Percentiles rank a stretch among this genome's conserved stretches.
phyloP scores from a whole-genome alignment of 2,113 vertebrate genomes.

The Chaetura pelagica region DNA sequence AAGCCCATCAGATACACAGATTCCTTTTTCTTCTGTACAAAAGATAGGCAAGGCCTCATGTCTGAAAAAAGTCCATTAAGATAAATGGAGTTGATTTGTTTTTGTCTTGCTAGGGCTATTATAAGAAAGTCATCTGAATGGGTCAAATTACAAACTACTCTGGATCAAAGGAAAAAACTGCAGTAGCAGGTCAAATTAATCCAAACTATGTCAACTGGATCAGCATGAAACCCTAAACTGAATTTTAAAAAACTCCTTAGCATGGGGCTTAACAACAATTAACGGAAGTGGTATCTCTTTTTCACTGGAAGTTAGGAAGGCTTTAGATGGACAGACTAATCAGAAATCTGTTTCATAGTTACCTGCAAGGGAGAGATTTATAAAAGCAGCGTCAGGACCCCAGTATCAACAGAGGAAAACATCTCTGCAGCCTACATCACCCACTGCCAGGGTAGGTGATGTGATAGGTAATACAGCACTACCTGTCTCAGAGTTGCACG shows the following conservation, averaged over 20 bases:
- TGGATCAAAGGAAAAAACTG: constrained; percentile 74
- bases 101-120: constrained; percentile 76
- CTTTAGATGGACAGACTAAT: not conserved
- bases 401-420: not conserved
- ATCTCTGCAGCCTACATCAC: not conserved
- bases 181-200: constrained; percentile 67
- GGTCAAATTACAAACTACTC: constrained; percentile 74
- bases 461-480: not conserved
- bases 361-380: not conserved
- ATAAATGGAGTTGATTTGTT: constrained; percentile 78
- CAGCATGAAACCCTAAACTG: constrained; percentile 74
- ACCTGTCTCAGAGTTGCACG: not conserved
- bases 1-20: constrained; percentile 78
- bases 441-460: not conserved
- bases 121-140: constrained; percentile 73
- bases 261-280: constrained; percentile 44
- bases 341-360: not conserved
- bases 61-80: constrained; percentile 72
- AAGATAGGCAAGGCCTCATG: constrained; percentile 69
- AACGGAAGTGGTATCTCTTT: constrained; percentile 29
- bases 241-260: constrained; percentile 30
- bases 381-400: not conserved
- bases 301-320: constrained; percentile 23
- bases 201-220: constrained; percentile 72
- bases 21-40: constrained; percentile 74